phyloP scores from a whole-genome alignment of 2,797 vertebrate genomes.

The Phrynocephalus guinanensis region DNA sequence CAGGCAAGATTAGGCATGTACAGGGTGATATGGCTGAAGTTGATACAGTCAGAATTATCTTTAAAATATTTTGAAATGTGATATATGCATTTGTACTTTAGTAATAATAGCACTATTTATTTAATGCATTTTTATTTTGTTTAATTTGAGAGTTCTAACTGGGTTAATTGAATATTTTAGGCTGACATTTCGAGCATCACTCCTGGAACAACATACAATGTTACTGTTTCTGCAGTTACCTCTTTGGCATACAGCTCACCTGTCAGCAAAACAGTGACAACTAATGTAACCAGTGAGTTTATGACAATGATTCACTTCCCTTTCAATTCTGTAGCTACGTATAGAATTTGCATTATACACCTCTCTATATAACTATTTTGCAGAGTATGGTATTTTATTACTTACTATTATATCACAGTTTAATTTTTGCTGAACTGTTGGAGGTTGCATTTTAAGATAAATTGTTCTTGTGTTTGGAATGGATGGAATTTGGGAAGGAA shows the following conservation, averaged over 20 bases:
- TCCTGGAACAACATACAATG: slow-evolving; percentile 84
- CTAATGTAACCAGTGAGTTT: slow-evolving; percentile 87
- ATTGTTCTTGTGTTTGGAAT: slow-evolving; percentile 1
- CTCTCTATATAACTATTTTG: not conserved
- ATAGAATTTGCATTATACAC: not conserved
- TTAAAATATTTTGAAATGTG: slow-evolving; percentile 7
- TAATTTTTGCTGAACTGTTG: not conserved
- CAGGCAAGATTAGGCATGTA: not conserved
- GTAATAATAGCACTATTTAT: slow-evolving; percentile 15
- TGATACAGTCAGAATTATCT: not conserved
- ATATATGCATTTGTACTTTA: not conserved
- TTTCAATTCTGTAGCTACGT: not conserved
- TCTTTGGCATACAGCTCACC: slow-evolving; percentile 87
- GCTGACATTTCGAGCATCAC: slow-evolving; percentile 81
- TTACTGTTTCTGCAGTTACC: slow-evolving; percentile 85
- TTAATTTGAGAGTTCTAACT: slow-evolving; percentile 33
- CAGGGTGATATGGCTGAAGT: too few species aligned
- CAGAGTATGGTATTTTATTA: not conserved
- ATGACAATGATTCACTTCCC: slow-evolving; percentile 21
- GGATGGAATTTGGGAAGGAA: not conserved
- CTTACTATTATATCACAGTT: not conserved
- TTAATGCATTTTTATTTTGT: slow-evolving; percentile 15
- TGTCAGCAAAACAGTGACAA: slow-evolving; percentile 87
- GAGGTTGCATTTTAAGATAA: not conserved
- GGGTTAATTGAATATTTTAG: slow-evolving; percentile 75